Evolutionary conservation across 2,888 invertebrate species (phyloP), one percentile per base, ranked within the genome.

Genomic region (Cerastis leucographa): DNA sequence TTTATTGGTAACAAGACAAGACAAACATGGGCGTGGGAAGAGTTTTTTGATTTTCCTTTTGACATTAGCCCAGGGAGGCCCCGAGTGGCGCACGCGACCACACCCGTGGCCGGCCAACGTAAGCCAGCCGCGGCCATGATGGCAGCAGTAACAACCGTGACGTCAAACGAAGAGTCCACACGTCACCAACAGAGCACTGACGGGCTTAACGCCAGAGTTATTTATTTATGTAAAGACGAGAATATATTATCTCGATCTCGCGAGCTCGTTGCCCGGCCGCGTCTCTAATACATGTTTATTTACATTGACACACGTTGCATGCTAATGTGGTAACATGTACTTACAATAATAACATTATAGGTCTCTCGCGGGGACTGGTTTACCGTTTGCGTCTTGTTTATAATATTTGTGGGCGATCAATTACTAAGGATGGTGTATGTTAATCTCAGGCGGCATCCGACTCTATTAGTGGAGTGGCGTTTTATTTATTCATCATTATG

Each of bases 221-320:
- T 83, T 83, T 83, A 78, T 86, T 86, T 86, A 49, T 79, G 71
- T 83, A 46, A 76, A 69, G 51, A 74, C 69, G 35, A 83, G 77
- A 77, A 85, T 71, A 85, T 14, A 74, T 76, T 56, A 74, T 1
- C 51, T 54, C 22, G 35, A 81, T 73, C 76, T 71, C 62, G 70
- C 40, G 17, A 62, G 42, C 42, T 56, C 56, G 14, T 2, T 0
- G n/a, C 40, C 22, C 35, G 54, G 22, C 46, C 85, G 59, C 67
- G 77, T 7, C 67, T 67, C 67, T 25, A 56, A 80, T 44, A 81
- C 14, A 61, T 69, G 73, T 76, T 74, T 74, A 62, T 85, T 71
- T 73, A 71, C 68, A 65, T 74, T 65, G 68, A 80, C 64, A 76
- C 66, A 71, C 70, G 19, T 77, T 80, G 67, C 66, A 84, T 81